Percentiles rank a stretch among this genome's conserved stretches.
Conservation (phyloP, 2,888 invertebrate genomes). For the Tortrix viridana region DNA sequence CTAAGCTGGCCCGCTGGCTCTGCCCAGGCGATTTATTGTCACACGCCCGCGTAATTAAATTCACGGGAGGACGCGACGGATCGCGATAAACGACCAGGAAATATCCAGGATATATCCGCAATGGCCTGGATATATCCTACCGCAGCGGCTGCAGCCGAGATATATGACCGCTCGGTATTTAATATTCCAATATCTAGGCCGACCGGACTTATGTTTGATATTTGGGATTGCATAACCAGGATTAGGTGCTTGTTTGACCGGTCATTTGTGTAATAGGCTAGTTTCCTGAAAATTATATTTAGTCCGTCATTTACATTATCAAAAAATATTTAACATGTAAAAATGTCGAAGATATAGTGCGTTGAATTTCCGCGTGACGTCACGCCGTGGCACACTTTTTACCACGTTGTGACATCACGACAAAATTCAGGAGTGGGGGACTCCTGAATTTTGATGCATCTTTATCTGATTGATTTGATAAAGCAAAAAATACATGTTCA, state of each 20-base stretch:
- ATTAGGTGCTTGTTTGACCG: conserved; percentile 11
- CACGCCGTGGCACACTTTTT: no score
- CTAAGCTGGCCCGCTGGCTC: conserved; percentile 35
- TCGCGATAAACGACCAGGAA: conserved; percentile 36
- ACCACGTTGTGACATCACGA: no score
- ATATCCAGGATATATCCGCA: conserved; percentile 25
- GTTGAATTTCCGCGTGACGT: no score
- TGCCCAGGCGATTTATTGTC: conserved; percentile 49
- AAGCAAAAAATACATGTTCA: no score
- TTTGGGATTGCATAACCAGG: conserved; percentile 32
- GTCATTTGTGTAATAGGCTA: no score
- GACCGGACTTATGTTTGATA: conserved; percentile 24
- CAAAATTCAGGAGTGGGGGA: no score
- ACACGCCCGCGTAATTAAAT: conserved; percentile 58
- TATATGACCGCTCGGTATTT: conserved; percentile 36
- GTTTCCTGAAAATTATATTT: no score
- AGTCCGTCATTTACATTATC: no score
- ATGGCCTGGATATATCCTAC: conserved; percentile 19
- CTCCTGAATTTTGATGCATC: no score
- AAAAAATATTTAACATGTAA: no score
- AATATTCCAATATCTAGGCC: conserved; percentile 34
- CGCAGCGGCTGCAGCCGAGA: conserved; percentile 25
- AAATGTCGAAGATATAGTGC: no score
- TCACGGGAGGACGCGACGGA: conserved; percentile 41
- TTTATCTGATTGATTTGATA: no score